Evolutionary conservation across 2,797 vertebrate genomes (phyloP).

Genomic region (Lacerta bilineata): DNA sequence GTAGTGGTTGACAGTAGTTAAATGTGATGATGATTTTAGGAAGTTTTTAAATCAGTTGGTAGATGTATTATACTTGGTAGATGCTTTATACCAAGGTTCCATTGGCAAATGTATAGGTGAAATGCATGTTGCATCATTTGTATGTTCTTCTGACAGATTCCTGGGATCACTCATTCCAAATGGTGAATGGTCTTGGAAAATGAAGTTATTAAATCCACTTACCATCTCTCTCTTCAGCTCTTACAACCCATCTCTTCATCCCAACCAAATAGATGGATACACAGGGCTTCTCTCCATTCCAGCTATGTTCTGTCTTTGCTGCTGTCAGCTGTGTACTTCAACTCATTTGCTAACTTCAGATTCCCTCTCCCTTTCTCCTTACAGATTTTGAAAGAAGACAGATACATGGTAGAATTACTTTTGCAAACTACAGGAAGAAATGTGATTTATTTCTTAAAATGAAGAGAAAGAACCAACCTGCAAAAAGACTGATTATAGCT

Average conservation of each 20-base stretch:
- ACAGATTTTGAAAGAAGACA: constrained; percentile 67
- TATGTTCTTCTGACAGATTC: not conserved
- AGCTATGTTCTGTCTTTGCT: not conserved
- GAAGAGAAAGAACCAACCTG: constrained; percentile 58
- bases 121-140: not conserved
- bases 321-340: not conserved
- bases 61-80: not conserved
- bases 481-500: constrained; percentile 38
- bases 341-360: constrained; percentile 4
- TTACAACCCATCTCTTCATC: too few species aligned
- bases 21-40: not conserved
- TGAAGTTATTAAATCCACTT: not conserved
- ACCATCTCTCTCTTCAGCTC: not conserved
- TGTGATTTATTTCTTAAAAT: constrained; percentile 44
- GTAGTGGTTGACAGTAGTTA: not conserved
- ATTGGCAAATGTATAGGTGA: not conserved
- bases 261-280: not conserved
- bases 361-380: constrained; percentile 36
- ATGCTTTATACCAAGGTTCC: not conserved
- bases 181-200: not conserved
- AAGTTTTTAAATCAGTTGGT: not conserved
- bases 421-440: constrained; percentile 38
- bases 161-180: not conserved
- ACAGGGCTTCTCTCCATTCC: too few species aligned
- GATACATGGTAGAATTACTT: constrained; percentile 60